phyloP scores from a whole-genome alignment of 1,140 invertebrate genomes.

The Pararge aegeria region DNA sequence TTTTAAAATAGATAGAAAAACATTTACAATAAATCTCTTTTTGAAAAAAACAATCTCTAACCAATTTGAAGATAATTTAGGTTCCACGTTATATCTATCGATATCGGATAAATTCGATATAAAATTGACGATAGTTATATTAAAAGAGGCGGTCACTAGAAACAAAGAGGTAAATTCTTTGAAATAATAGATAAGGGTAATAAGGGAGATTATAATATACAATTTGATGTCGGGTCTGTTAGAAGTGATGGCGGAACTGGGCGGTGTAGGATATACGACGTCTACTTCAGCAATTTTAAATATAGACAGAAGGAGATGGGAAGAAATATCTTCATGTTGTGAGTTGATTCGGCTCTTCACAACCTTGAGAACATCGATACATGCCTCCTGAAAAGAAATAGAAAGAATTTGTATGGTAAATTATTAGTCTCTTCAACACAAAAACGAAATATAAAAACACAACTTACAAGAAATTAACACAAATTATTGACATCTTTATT shows the following conservation, averaged over 20 bases:
- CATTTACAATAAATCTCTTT: slow-evolving; percentile 64
- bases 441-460: too few species aligned
- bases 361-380: slow-evolving; percentile 88
- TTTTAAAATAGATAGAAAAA: slow-evolving; percentile 70
- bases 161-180: slow-evolving; percentile 32
- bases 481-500: too few species aligned
- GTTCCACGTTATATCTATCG: slow-evolving; percentile 34
- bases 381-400: slow-evolving; percentile 86
- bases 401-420: neutral
- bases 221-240: slow-evolving; percentile 43
- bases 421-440: neutral
- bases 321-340: slow-evolving; percentile 90
- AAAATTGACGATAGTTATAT: slow-evolving; percentile 54
- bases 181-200: slow-evolving; percentile 52
- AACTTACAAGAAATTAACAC: too few species aligned
- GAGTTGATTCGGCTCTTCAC: slow-evolving; percentile 92
- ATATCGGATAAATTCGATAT: slow-evolving; percentile 64
- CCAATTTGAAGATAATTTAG: slow-evolving; percentile 31
- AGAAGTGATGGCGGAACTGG: slow-evolving; percentile 50
- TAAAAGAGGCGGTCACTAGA: slow-evolving; percentile 24
- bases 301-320: slow-evolving; percentile 91
- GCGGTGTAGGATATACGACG: slow-evolving; percentile 81
- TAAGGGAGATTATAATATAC: slow-evolving; percentile 53
- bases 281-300: slow-evolving; percentile 96
- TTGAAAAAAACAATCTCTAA: slow-evolving; percentile 54